Evolutionary conservation across 2,113 vertebrate species (phyloP).

Genomic region (Amia ocellicauda): DNA sequence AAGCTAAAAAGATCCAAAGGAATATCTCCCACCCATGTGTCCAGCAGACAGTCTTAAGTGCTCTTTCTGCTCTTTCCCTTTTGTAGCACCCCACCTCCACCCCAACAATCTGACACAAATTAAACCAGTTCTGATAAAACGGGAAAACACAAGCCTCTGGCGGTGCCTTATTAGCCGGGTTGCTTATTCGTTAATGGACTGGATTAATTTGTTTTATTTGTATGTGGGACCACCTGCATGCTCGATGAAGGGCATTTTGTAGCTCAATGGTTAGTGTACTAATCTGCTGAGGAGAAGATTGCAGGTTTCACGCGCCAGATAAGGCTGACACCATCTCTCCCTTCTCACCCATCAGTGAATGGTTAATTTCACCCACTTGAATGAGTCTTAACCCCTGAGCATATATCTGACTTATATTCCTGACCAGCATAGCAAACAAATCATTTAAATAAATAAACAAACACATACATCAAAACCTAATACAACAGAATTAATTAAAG

Average conservation of each 20-base stretch:
- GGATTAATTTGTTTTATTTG: slow-evolving; percentile 55
- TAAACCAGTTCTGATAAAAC: slow-evolving; percentile 42
- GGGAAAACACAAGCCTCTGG: slow-evolving; percentile 46
- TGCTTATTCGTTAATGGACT: slow-evolving; percentile 58
- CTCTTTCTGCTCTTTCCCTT: slow-evolving; percentile 30
- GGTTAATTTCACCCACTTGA: slow-evolving; percentile 43
- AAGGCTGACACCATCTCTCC: slow-evolving; percentile 17
- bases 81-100: slow-evolving; percentile 15
- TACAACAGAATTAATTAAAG: slow-evolving; percentile 9
- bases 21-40: slow-evolving; percentile 24
- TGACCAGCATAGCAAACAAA: slow-evolving; percentile 28
- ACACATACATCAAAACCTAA: slow-evolving; percentile 25
- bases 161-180: slow-evolving; percentile 51
- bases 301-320: slow-evolving; percentile 45
- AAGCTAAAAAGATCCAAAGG: slow-evolving; percentile 13
- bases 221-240: slow-evolving; percentile 54
- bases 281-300: slow-evolving; percentile 56
- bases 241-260: slow-evolving; percentile 48
- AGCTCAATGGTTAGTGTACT: slow-evolving; percentile 45
- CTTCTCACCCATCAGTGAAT: slow-evolving; percentile 34
- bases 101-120: slow-evolving; percentile 47
- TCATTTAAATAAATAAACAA: slow-evolving; percentile 19
- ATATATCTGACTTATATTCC: slow-evolving; percentile 22
- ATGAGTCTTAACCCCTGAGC: slow-evolving; percentile 42
- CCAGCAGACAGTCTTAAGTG: slow-evolving; percentile 33